Evolutionary conservation across 2,113 vertebrate species (phyloP), one percentile per base, ranked within the genome.

Genomic region (Gymnogyps californianus): DNA sequence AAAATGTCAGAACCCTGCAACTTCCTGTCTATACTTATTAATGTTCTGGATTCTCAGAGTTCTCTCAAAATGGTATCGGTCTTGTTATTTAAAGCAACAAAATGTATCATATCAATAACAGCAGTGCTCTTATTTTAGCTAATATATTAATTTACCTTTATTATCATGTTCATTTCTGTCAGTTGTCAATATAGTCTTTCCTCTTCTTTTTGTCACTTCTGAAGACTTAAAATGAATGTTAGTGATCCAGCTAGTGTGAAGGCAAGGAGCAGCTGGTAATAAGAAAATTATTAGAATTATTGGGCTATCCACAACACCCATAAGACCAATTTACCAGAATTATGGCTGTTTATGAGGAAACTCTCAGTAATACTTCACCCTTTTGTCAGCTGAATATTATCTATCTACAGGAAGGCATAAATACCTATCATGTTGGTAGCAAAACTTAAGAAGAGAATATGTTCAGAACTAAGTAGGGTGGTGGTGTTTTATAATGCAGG

Each of bases 281-380:
- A 83, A 84, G 80, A 91, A 85, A 95, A 97, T 86, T 81, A 94
- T 77, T 65, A 58, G 72, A 94, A 93, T 96, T 94, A 91, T 54
- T 59, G 82, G 51, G 32, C 55, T 91, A 47, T 89, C 64, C 55
- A 55, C 36, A 91, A 18, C 21, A 87, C 11, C 40, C 28, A 3
- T 52, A 85, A 65, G 80, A 52, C 19, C 17, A 36, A 59, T 87
- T 79, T 65, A 71, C 26, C 65, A 90, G 62, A 91, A 91, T 87
- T 86, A 86, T n/a, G 83, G 49, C 28, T 86, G 47, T 80, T 93
- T 96, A 44, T 59, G 52, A n/a, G 34, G 46, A 72, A 87, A 59
- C 10, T 85, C 36, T 86, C 31, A 69, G 52, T 36, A 66, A 55
- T 86, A 32, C 21, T 89, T 95, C 46, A 82, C 13, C 8, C 8